Conservation (phyloP, 2,797 vertebrate genomes). For the Megaceryle alcyon region DNA sequence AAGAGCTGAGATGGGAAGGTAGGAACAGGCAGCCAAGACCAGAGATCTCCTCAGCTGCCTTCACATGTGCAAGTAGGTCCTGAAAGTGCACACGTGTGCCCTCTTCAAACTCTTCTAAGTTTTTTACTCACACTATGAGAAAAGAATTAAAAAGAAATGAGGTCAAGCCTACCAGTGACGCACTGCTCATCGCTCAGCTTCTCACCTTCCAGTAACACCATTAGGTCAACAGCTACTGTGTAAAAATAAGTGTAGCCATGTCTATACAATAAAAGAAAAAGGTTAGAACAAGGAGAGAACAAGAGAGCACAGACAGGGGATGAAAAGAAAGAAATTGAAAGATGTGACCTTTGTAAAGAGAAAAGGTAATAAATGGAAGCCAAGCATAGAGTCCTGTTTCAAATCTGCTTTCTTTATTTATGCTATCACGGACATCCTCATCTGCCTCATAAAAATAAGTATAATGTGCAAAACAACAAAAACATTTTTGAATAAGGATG, state of each 20-base stretch:
- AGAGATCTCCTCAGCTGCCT: neutral
- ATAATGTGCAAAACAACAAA: neutral
- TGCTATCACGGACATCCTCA: neutral
- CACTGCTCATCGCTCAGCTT: constrained; percentile 38
- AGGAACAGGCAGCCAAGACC: neutral
- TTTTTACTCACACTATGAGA: neutral
- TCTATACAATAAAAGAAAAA: neutral
- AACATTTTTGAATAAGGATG: neutral
- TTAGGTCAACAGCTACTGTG: neutral
- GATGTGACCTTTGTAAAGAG: neutral
- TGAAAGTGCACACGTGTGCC: neutral
- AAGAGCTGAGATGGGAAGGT: neutral
- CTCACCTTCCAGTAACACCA: constrained; percentile 31
- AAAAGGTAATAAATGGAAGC: neutral
- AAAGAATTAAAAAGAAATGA: constrained; percentile 27
- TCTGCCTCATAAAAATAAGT: neutral
- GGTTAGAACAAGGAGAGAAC: neutral
- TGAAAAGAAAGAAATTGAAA: neutral
- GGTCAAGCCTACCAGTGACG: constrained; percentile 6
- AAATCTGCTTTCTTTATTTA: neutral
- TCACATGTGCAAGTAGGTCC: neutral
- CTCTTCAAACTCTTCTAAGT: neutral
- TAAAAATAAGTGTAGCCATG: constrained; percentile 8
- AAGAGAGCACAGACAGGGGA: neutral
- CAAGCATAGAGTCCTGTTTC: neutral